Percentiles rank a stretch among this genome's conserved stretches.
Evolutionary conservation across 2,797 vertebrate species (phyloP).

Genomic region (Lepidocolaptes lacrymiger): DNA sequence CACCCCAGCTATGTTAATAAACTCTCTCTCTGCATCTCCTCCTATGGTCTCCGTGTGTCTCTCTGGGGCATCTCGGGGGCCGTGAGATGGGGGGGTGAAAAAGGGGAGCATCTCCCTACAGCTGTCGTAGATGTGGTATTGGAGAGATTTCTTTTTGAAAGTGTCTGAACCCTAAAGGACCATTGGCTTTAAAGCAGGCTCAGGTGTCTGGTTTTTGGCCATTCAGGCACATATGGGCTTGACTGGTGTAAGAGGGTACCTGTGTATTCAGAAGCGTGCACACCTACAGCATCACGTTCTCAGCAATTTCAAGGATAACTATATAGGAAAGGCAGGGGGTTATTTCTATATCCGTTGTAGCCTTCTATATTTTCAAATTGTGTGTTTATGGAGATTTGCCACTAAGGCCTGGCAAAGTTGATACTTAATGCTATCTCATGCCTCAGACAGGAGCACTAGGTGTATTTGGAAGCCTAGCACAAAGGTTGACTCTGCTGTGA

Average conservation of each 20-base stretch:
- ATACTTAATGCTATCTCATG: accelerated
- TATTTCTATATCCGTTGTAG: neutral
- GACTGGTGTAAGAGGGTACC: no score
- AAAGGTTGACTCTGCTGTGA: neutral
- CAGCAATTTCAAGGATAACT: neutral
- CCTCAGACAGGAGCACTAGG: accelerated
- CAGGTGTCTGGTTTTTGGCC: neutral
- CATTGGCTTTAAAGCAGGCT: neutral
- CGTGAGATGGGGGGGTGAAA: no score
- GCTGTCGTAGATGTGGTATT: no score
- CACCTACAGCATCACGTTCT: neutral
- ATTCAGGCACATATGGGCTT: neutral
- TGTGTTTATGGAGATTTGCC: neutral
- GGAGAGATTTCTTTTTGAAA: neutral
- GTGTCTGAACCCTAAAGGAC: neutral
- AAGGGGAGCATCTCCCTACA: no score
- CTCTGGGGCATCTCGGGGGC: no score
- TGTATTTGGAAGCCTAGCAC: neutral
- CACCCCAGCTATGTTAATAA: no score
- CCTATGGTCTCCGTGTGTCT: no score
- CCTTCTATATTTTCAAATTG: accelerated
- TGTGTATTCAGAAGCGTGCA: accelerated
- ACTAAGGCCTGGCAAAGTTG: accelerated
- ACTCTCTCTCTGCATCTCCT: no score
- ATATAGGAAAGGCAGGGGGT: neutral